Conservation (phyloP, 2,797 vertebrate genomes). For the Liparis tanakae region DNA sequence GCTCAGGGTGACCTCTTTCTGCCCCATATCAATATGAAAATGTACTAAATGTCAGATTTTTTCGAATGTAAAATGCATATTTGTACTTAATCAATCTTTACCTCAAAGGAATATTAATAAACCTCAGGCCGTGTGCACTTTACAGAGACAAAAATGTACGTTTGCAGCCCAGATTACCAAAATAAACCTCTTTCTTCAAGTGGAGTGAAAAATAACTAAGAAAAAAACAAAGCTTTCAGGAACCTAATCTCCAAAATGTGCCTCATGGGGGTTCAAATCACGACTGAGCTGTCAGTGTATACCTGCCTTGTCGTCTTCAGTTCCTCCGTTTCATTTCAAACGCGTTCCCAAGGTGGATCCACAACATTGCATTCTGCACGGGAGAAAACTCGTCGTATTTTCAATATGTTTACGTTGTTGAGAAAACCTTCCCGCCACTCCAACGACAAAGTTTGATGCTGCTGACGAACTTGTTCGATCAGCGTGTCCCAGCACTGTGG, state of each 20-base stretch:
- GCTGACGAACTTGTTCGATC: too few relatives aligned
- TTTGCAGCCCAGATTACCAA: conserved; percentile 27
- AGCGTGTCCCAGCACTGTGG: conserved; percentile 53
- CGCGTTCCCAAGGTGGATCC: conserved; percentile 32
- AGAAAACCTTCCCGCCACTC: conserved; percentile 40
- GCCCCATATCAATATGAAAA: conserved; percentile 4
- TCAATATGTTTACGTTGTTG: conserved; percentile 32
- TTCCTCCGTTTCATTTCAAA: conserved; percentile 44
- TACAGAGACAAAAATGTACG: conserved; percentile 8
- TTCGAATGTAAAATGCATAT: conserved; percentile 16
- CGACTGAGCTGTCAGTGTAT: conserved; percentile 52
- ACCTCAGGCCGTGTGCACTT: background rate
- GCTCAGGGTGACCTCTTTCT: conserved; percentile 30
- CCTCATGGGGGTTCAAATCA: conserved; percentile 49
- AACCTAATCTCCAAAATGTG: conserved; percentile 26
- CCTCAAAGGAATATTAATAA: conserved; percentile 5
- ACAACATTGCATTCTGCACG: conserved; percentile 26
- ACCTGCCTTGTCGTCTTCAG: conserved; percentile 34
- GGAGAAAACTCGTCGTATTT: conserved; percentile 30
- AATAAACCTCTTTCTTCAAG: conserved; percentile 27
- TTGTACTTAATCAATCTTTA: background rate
- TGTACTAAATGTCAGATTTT: background rate
- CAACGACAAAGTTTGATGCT: background rate
- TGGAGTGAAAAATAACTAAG: background rate
- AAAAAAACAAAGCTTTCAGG: background rate